Percentiles rank a stretch among this genome's conserved stretches.
phyloP scores from a whole-genome alignment of 2,113 vertebrate genomes.

The Pycnonotus jocosus region DNA sequence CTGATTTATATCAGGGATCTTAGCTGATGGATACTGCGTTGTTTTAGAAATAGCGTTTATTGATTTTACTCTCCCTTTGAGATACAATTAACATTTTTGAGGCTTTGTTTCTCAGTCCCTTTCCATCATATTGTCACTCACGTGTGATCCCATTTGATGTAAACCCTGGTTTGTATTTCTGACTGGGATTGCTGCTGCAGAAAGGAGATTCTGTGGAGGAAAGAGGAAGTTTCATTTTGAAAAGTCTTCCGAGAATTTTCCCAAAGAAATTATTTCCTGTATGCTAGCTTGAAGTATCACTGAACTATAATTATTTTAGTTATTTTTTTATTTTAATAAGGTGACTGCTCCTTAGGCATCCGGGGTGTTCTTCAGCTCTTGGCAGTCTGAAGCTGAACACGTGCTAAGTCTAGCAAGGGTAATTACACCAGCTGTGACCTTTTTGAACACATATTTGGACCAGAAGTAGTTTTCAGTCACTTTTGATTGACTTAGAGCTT shows the following conservation, averaged over 20 bases:
- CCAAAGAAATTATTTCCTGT: not conserved
- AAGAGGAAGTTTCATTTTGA: not conserved
- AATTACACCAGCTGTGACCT: conserved; percentile 74
- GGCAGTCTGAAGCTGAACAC: conserved; percentile 57
- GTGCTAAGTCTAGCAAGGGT: conserved; percentile 65
- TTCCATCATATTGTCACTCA: not conserved
- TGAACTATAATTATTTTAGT: not conserved
- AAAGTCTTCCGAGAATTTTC: not conserved
- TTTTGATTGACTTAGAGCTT: conserved; percentile 70
- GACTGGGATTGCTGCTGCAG: not conserved
- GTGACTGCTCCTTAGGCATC: conserved; percentile 58
- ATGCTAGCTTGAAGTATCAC: not conserved
- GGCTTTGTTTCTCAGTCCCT: not conserved
- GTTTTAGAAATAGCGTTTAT: conserved; percentile 10
- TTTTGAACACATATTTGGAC: conserved; percentile 68
- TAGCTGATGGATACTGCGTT: not conserved
- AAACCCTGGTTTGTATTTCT: not conserved
- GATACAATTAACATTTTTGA: conserved; percentile 35
- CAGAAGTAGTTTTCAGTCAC: conserved; percentile 63
- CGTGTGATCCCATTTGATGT: not conserved
- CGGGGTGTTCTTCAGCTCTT: conserved; percentile 37
- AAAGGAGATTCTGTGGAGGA: not conserved
- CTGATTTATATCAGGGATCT: not conserved
- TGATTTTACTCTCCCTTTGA: conserved; percentile 11
- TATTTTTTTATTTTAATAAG: conserved; percentile 38